Base-by-base conservation (phyloP, 2,888 invertebrate genomes). In the Julus scanicus region DNA sequence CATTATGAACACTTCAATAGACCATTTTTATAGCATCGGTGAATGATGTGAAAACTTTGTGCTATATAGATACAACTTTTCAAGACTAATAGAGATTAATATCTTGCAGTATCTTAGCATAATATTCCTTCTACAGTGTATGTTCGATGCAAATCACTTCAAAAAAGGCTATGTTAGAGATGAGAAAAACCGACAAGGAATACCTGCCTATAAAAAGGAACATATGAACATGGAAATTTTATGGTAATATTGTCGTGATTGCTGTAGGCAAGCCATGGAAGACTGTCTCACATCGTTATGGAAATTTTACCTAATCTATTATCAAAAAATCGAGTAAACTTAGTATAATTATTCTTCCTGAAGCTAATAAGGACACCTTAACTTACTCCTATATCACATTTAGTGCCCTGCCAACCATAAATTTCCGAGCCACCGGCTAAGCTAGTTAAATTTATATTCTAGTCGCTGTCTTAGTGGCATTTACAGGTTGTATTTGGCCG, bases 351-450 rank as follows among this genome's bases (percentile, higher is more conserved):
- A 53, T 1, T 13, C 53, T 53, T 53, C 53, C 17, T 17, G 53
- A n/a, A n/a, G 63, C 20, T 0, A 4, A n/a, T n/a, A n/a, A 6
- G n/a, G 17, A 63, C 63, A 63, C 63, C 20, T n/a, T n/a, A 63
- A 20, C n/a, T 63, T 63, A 4, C 63, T n/a, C 63, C 6, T 8
- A 63, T n/a, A 20, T 4, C 20, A 63, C 20, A 63, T 63, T 63
- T 8, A 63, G 63, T 63, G 63, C 63, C n/a, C 8, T n/a, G 20
- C 1, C 20, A n/a, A n/a, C n/a, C n/a, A 63, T 20, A n/a, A n/a
- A 63, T 63, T 63, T 63, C 20, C 5, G 63, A 63, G n/a, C 63
- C 63, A 63, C n/a, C n/a, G 63, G 63, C 63, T 53, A 53, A 53
- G 53, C 53, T 17, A 15, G 15, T 15, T 63, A 63, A 63, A 63